phyloP scores from a whole-genome alignment of 2,888 invertebrate genomes.

The Ferdinandea cuprea region DNA sequence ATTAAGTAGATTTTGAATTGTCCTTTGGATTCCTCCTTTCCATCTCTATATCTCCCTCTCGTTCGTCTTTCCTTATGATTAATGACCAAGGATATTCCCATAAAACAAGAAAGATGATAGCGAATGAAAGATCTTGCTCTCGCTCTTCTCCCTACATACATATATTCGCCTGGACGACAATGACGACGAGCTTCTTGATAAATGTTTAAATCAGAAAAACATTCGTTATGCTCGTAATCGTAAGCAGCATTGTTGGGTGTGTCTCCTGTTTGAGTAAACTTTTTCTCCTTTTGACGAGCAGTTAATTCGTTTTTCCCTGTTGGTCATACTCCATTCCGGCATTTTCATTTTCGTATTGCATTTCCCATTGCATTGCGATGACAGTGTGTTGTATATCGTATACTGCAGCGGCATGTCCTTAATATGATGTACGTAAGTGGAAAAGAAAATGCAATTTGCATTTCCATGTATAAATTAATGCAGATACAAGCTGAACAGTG shows the following conservation, averaged over 20 bases:
- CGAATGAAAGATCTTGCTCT: slow-evolving; percentile 49
- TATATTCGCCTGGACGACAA: neutral
- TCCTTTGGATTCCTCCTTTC: slow-evolving; percentile 38
- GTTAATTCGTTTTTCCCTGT: slow-evolving; percentile 10
- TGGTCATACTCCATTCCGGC: slow-evolving; percentile 35
- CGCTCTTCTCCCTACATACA: neutral
- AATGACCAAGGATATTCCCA: slow-evolving; percentile 62
- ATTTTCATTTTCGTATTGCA: slow-evolving; percentile 60
- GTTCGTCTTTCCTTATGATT: slow-evolving; percentile 52
- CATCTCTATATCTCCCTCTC: neutral
- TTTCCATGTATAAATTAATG: slow-evolving; percentile 59
- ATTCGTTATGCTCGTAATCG: slow-evolving; percentile 65
- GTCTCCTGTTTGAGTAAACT: too few relatives aligned
- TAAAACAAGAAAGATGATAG: slow-evolving; percentile 57
- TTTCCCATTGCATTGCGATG: too few relatives aligned
- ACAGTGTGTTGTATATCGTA: slow-evolving; percentile 53
- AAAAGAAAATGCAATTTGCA: slow-evolving; percentile 65
- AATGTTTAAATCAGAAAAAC: slow-evolving; percentile 71
- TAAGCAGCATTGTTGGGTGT: neutral
- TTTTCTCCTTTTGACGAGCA: slow-evolving; percentile 12
- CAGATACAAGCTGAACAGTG: slow-evolving; percentile 31
- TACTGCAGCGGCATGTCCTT: slow-evolving; percentile 40
- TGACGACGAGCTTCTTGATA: slow-evolving; percentile 62
- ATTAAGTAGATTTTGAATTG: slow-evolving; percentile 73
- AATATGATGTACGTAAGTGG: slow-evolving; percentile 43